Evolutionary conservation across 92 coral and sea anemone genomes (phyloP).

Genomic region (Micromussa lordhowensis): DNA sequence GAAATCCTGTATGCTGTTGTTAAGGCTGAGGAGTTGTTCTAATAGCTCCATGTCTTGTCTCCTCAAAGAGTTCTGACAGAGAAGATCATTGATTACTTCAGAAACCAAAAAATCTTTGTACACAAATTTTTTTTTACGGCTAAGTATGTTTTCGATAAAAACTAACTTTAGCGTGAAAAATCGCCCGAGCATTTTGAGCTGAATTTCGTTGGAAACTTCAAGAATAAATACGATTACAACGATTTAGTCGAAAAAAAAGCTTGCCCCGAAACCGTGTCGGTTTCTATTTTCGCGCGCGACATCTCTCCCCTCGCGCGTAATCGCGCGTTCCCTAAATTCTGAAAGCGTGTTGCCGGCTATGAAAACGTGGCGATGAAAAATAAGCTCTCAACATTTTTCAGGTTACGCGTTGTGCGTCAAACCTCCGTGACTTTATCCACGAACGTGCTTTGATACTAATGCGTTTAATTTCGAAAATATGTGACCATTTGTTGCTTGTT

Average conservation of each 20-base stretch:
- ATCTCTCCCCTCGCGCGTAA: neutral
- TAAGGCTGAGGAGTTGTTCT: conserved; percentile 77
- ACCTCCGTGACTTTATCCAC: conserved; percentile 6
- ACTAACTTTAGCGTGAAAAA: no score
- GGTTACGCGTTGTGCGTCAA: neutral
- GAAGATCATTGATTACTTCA: neutral
- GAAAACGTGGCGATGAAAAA: neutral
- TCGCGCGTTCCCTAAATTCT: neutral
- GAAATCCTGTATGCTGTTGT: conserved; percentile 86
- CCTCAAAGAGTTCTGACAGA: conserved; percentile 75
- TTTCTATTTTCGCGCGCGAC: neutral
- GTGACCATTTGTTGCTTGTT: conserved; percentile 8
- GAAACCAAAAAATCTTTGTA: neutral
- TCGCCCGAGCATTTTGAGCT: neutral
- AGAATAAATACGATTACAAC: neutral
- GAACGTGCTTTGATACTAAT: conserved; percentile 11
- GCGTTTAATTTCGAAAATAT: conserved; percentile 29
- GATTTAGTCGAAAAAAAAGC: neutral
- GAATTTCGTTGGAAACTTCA: neutral
- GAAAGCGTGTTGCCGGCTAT: neutral
- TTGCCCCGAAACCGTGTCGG: neutral
- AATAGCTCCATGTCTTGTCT: conserved; percentile 82
- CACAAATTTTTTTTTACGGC: no score
- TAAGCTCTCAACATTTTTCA: neutral
- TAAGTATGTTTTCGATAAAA: no score